Evolutionary conservation across 2,113 vertebrate genomes (phyloP).

Genomic region (Ondatra zibethicus): DNA sequence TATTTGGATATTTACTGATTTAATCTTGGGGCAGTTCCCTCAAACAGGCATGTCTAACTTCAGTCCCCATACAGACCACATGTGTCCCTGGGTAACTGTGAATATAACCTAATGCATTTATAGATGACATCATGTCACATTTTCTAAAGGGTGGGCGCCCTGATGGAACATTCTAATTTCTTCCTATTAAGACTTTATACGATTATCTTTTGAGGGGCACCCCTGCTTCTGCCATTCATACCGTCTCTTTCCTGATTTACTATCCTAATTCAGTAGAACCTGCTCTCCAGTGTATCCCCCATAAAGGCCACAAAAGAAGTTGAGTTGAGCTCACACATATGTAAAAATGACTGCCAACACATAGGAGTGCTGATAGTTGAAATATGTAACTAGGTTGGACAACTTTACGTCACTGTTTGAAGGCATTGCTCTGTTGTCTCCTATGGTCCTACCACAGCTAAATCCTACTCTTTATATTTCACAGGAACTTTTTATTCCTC

Average conservation of each 20-base stretch:
- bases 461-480: background rate
- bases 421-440: background rate
- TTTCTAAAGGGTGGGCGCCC: background rate
- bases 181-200: background rate
- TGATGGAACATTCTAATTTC: background rate
- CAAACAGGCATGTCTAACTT: background rate
- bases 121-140: background rate
- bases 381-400: background rate
- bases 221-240: no score
- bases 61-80: background rate
- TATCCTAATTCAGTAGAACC: background rate
- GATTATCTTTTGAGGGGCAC: background rate
- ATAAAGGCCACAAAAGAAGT: background rate
- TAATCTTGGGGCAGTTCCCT: background rate
- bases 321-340: background rate
- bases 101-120: background rate
- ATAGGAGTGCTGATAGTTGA: background rate
- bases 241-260: background rate
- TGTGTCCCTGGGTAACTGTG: background rate
- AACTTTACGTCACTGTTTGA: background rate
- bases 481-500: background rate
- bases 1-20: background rate
- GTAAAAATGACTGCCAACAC: background rate
- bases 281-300: background rate
- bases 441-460: no score